These are phyloP conservation scores for Anadara kagoshimensis DNA, from an alignment of 1,140 invertebrate species.

Conservation along the genomic window DNA sequence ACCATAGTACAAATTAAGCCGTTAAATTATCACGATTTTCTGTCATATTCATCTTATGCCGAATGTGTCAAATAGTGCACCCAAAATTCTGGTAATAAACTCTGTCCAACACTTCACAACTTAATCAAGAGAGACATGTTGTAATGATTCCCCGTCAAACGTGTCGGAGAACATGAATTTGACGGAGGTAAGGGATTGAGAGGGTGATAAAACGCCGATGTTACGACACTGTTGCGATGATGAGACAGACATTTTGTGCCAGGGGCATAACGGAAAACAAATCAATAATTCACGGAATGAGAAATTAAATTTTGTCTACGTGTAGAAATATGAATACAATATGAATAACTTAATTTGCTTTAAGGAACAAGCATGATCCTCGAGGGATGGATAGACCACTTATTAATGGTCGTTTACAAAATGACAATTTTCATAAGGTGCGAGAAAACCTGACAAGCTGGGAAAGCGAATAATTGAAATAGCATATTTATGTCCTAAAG, in stretches of 20 bases:
- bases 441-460: slow-evolving; percentile 8
- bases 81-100: slow-evolving; percentile 16
- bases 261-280: slow-evolving; percentile 11
- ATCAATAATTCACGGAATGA: slow-evolving; percentile 26
- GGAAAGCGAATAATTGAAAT: slow-evolving; percentile 10
- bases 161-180: background rate
- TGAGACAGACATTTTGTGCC: slow-evolving; percentile 23
- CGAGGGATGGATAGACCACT: background rate
- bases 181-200: slow-evolving; percentile 3
- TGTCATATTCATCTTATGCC: too few relatives aligned
- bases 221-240: slow-evolving; percentile 11
- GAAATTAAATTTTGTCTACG: slow-evolving; percentile 15
- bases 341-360: slow-evolving; percentile 36
- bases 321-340: slow-evolving; percentile 27
- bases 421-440: slow-evolving; percentile 18
- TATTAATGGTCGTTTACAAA: slow-evolving; percentile 12
- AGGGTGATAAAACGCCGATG: background rate
- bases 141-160: slow-evolving; percentile 15
- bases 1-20: too few relatives aligned
- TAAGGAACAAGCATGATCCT: background rate
- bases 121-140: slow-evolving; percentile 8
- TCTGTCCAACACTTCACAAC: background rate
- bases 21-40: too few relatives aligned
- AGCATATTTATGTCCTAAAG: slow-evolving; percentile 14
- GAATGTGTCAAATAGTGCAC: background rate